phyloP scores from a whole-genome alignment of 2,888 invertebrate genomes.

The Zele albiditarsus region DNA sequence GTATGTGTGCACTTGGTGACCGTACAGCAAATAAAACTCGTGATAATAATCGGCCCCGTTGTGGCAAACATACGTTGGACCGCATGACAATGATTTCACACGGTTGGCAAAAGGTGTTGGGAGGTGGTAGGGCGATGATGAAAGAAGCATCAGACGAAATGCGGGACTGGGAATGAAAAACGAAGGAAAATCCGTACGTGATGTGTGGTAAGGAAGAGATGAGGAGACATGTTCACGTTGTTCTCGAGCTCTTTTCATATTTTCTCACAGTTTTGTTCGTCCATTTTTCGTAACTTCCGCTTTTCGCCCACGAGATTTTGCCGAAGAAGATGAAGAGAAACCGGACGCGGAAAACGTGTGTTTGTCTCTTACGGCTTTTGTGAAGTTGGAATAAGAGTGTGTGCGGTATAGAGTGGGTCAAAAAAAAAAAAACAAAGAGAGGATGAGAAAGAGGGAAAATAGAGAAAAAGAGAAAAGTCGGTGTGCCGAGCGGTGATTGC shows the following conservation, averaged over 20 bases:
- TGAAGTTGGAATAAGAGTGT: not conserved
- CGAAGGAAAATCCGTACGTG: slow-evolving; percentile 46
- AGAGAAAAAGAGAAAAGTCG: slow-evolving; percentile 7
- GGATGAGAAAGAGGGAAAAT: not conserved
- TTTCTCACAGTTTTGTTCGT: slow-evolving; percentile 8
- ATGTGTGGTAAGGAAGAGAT: not conserved
- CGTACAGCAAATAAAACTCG: slow-evolving; percentile 40
- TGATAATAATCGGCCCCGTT: slow-evolving; percentile 55
- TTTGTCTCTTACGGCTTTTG: slow-evolving; percentile 18
- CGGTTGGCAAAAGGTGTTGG: not conserved
- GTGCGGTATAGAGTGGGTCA: not conserved
- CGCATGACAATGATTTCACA: slow-evolving; percentile 44
- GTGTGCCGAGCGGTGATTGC: slow-evolving; percentile 26
- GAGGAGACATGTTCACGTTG: not conserved
- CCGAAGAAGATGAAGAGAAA: not conserved
- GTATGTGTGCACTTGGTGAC: slow-evolving; percentile 36
- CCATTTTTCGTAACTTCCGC: not conserved
- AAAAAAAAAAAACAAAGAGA: not conserved
- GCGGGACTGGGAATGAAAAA: not conserved
- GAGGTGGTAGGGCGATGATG: too few species aligned
- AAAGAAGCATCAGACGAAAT: not conserved
- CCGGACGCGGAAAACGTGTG: slow-evolving; percentile 22
- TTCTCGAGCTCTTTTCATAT: not conserved
- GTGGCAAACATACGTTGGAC: slow-evolving; percentile 23
- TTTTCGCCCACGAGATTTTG: slow-evolving; percentile 1